These are phyloP conservation scores for Campoplex nolae DNA, from an alignment of 2,888 invertebrate genomes.

Conservation along the genomic window DNA sequence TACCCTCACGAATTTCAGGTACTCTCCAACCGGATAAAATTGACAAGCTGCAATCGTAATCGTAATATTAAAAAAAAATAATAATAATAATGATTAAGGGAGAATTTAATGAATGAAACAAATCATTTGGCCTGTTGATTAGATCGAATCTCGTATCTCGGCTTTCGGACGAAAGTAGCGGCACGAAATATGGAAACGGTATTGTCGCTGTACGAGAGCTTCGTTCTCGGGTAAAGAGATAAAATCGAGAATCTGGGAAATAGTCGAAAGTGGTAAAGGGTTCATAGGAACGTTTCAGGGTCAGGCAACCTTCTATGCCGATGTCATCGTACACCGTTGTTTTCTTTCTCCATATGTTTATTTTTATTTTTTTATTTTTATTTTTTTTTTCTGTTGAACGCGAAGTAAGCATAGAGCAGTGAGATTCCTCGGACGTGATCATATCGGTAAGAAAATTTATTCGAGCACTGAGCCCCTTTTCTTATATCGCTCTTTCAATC, in stretches of 20 bases:
- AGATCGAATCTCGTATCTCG: constrained; percentile 31
- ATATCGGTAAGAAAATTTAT: constrained; percentile 48
- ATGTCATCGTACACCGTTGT: constrained; percentile 49
- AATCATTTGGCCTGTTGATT: constrained; percentile 1
- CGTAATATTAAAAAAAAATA: constrained; percentile 8
- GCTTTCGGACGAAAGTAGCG: not conserved
- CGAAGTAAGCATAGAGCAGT: constrained; percentile 14
- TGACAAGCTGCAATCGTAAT: constrained; percentile 89
- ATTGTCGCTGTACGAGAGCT: constrained; percentile 18
- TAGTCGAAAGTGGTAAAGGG: not conserved
- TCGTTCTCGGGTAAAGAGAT: not conserved
- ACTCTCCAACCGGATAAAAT: constrained; percentile 93
- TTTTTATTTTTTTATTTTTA: not conserved
- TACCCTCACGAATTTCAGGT: constrained; percentile 93
- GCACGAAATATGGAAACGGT: constrained; percentile 30
- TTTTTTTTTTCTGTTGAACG: constrained; percentile 14
- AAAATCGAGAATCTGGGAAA: constrained; percentile 4
- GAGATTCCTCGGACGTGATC: constrained; percentile 33
- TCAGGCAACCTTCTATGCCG: constrained; percentile 24
- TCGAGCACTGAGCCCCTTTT: constrained; percentile 25
- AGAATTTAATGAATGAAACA: not conserved
- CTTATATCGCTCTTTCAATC: constrained; percentile 18
- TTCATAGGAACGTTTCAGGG: constrained; percentile 5
- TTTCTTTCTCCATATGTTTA: not conserved
- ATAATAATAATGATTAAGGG: too few species aligned